A percentile compares a stretch with the other conserved stretches of the same genome.
Conservation (phyloP, 2,888 invertebrate genomes). For the Fragum whitleyi region DNA sequence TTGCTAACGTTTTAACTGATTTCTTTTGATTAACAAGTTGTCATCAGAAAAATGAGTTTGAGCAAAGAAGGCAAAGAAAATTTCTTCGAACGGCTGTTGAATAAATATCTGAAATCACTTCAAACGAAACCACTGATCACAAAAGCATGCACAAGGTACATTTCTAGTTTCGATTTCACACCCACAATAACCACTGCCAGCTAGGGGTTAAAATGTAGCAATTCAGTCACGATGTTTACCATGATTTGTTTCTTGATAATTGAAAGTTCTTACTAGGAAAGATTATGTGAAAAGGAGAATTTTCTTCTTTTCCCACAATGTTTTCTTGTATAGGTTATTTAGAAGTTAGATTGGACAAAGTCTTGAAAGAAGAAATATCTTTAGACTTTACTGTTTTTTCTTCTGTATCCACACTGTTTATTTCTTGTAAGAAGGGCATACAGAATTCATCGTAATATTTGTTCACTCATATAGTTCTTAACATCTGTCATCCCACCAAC, state of each 20-base stretch:
- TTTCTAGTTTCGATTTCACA: conserved; percentile 9
- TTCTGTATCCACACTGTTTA: too few species aligned
- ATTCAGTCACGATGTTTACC: neutral
- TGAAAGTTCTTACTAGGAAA: neutral
- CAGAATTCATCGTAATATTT: too few species aligned
- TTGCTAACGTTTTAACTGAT: conserved; percentile 26
- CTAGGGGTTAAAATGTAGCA: conserved; percentile 17
- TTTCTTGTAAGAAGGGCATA: too few species aligned
- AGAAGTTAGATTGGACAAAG: too few species aligned
- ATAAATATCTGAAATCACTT: conserved; percentile 69
- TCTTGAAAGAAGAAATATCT: too few species aligned
- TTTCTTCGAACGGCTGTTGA: conserved; percentile 68
- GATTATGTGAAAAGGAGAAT: neutral
- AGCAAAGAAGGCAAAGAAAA: conserved; percentile 71
- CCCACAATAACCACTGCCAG: too few species aligned
- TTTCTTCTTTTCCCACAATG: conserved; percentile 1
- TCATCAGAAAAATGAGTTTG: conserved; percentile 70
- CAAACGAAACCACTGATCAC: conserved; percentile 76
- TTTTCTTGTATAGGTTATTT: too few species aligned
- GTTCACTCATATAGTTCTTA: too few species aligned
- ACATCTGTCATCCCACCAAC: too few species aligned
- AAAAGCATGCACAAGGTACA: conserved; percentile 75
- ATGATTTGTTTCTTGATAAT: too few species aligned
- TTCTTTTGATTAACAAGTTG: neutral
- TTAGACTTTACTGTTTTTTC: too few species aligned